These are phyloP conservation scores for Protobothrops flavoviridis DNA, from an alignment of 2,113 vertebrate species.

Conservation along the genomic window DNA sequence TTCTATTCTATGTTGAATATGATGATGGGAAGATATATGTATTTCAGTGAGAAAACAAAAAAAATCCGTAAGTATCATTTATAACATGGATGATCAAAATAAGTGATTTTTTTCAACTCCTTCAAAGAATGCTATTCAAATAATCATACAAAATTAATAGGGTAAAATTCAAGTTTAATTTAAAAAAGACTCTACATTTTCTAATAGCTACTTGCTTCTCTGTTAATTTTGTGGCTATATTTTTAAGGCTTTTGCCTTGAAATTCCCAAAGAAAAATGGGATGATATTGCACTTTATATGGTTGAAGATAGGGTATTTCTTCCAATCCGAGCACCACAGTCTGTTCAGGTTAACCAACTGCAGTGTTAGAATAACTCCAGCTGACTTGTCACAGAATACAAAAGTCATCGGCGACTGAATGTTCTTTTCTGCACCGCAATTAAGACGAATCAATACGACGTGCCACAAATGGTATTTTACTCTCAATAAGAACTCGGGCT, in stretches of 20 bases:
- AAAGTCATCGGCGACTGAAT: constrained; percentile 85
- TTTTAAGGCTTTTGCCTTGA: background rate
- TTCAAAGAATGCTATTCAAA: constrained; percentile 61
- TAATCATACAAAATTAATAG: constrained; percentile 49
- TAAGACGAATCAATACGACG: constrained; percentile 87
- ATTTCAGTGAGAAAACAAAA: constrained; percentile 58
- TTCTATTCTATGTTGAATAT: constrained; percentile 64
- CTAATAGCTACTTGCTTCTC: constrained; percentile 1
- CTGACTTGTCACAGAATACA: constrained; percentile 81
- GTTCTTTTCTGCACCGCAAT: constrained; percentile 91
- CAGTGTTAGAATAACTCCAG: constrained; percentile 76
- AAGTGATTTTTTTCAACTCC: constrained; percentile 54
- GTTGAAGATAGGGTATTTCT: constrained; percentile 66
- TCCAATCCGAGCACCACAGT: constrained; percentile 61
- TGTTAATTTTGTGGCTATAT: background rate
- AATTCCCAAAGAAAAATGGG: constrained; percentile 7
- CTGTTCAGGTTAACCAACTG: constrained; percentile 83
- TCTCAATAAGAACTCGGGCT: constrained; percentile 83
- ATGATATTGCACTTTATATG: constrained; percentile 43
- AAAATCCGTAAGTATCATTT: constrained; percentile 55
- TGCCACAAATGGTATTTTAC: constrained; percentile 87
- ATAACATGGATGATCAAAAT: constrained; percentile 49
- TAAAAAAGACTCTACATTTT: background rate
- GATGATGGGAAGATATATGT: constrained; percentile 55
- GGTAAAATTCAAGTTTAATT: constrained; percentile 53